Evolutionary conservation across 2,113 vertebrate genomes (phyloP).

Genomic region (Oncorhynchus mykiss): DNA sequence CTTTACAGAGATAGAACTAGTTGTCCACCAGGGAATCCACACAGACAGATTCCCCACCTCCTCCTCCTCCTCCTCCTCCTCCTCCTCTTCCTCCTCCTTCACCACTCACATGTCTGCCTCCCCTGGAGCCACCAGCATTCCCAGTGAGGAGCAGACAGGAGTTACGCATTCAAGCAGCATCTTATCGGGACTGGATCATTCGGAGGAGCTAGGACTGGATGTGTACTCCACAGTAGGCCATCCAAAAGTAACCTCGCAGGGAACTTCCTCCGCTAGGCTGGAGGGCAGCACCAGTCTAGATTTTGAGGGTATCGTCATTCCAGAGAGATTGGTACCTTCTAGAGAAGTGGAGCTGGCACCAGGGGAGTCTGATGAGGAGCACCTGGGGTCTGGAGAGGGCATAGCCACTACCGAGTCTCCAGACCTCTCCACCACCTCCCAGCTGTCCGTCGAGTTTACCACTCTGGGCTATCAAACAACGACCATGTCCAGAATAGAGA

Average conservation of each 20-base stretch:
- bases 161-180: constrained; percentile 11
- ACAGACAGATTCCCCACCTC: constrained; percentile 18
- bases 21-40: background rate
- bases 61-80: constrained; percentile 24
- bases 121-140: constrained; percentile 8
- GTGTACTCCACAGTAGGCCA: constrained; percentile 28
- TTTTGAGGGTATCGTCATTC: constrained; percentile 32
- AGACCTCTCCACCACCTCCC: background rate
- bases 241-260: constrained; percentile 42
- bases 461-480: constrained; percentile 28
- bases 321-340: constrained; percentile 27
- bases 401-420: constrained; percentile 15
- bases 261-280: constrained; percentile 31
- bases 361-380: constrained; percentile 12
- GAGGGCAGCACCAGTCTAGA: constrained; percentile 43
- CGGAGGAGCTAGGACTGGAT: constrained; percentile 20
- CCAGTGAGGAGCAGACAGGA: constrained; percentile 18
- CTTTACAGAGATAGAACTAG: constrained; percentile 50
- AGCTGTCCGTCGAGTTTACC: constrained; percentile 2
- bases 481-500: constrained; percentile 15
- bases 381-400: constrained; percentile 26
- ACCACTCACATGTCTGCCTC: constrained; percentile 13
- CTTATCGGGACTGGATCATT: constrained; percentile 10
- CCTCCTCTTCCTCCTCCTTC: constrained; percentile 15
- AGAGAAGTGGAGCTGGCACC: constrained; percentile 21